Base-by-base conservation (phyloP, 2,113 vertebrate species). In the Chaetodon auriga region DNA sequence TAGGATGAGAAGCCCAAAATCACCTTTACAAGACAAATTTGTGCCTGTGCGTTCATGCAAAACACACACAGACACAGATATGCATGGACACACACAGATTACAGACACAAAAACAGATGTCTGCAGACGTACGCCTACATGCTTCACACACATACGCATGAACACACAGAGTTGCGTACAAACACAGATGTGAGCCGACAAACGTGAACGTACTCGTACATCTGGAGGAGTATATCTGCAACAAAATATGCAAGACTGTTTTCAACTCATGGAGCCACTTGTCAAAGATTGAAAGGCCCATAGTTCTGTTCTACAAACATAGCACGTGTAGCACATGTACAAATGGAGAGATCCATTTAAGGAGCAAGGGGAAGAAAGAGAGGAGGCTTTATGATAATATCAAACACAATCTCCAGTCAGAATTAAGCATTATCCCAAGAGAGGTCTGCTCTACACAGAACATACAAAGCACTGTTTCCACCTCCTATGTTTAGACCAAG, bases 111-210 rank as follows among this genome's bases (percentile, higher is more conserved):
- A 89, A 90, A 30, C 85, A 89, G 80, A 90, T 84, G 75, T 90
- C 85, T 82, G 79, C 68, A 79, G 75, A 84, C 58, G 38, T 75
- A 83, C 84, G 76, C 80, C 86, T 85, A 86, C 89, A 88, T 57
- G 80, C 81, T 68, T 68, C 54, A 82, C 80, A 88, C 72, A 71
- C 75, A 80, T 30, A 82, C 18, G 68, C 79, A 85, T 75, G 81
- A 85, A 58, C 54, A 89, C 4, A 62, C 85, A 76, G 45, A 54
- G 58, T 25, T 57, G 55, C 8, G 18, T 2, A 51, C 61, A 71
- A 82, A 85, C 68, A 49, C 81, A 82, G 78, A 92, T 84, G 80
- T 65, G 66, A 81, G 81, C 69, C 49, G 81, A 82, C 70, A 85
- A 83, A 82, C 15, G 60, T 69, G 69, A 85, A 79, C n/a, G 41